Conservation (phyloP, 2,888 invertebrate genomes). For the Selenia dentaria region DNA sequence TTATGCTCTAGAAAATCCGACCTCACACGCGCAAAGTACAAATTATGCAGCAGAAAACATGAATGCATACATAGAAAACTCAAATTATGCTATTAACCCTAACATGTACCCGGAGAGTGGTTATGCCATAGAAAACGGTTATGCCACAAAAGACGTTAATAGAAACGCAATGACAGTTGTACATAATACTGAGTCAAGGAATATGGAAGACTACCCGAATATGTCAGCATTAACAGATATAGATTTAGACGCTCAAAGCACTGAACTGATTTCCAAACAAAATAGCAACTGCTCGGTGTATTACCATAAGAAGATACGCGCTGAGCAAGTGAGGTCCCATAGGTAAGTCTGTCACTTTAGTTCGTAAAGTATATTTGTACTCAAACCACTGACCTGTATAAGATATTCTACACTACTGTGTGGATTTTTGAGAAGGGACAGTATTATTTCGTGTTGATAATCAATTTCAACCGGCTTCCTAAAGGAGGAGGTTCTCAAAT, state of each 20-base stretch:
- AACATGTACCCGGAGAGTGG: neutral
- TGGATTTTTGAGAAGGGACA: no score
- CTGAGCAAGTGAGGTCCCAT: conserved; percentile 45
- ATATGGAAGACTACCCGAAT: conserved; percentile 20
- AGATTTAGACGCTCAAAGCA: conserved; percentile 14
- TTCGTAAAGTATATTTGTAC: no score
- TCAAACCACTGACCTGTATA: no score
- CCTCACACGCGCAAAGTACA: neutral
- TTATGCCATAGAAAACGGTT: neutral
- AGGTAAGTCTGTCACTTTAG: conserved; percentile 1
- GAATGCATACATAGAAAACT: neutral
- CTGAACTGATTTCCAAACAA: neutral
- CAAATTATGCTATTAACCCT: neutral
- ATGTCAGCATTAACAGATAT: conserved; percentile 29
- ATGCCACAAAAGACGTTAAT: neutral
- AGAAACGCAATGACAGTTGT: neutral
- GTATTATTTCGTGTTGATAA: no score
- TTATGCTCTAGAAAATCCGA: no score
- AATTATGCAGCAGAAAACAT: neutral
- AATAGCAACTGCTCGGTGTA: conserved; percentile 36
- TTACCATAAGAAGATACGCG: conserved; percentile 57
- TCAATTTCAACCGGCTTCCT: no score
- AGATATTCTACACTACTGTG: no score
- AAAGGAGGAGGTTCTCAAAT: no score
- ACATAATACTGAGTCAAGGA: neutral